A percentile compares a stretch with the other conserved stretches of the same genome.
Evolutionary conservation across 2,888 invertebrate genomes (phyloP).

Genomic region (Lithophane socia): DNA sequence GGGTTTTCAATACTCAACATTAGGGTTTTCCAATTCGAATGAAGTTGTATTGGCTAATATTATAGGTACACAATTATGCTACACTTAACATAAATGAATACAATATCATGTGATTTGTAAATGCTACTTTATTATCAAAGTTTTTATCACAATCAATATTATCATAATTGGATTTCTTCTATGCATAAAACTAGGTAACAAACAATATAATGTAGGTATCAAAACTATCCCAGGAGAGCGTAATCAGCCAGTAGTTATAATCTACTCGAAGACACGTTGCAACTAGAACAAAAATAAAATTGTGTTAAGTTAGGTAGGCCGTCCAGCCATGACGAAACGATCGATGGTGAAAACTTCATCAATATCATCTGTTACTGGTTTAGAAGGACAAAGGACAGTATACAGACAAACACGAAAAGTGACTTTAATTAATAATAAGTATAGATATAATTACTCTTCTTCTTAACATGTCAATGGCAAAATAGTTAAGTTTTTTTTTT

Average conservation of each 20-base stretch:
- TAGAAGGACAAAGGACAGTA: too few relatives aligned
- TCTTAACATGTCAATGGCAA: background rate
- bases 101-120: background rate
- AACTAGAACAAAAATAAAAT: conserved; percentile 31
- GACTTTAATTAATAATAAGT: too few relatives aligned
- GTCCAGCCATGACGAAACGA: too few relatives aligned
- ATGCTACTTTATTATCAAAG: conserved; percentile 26
- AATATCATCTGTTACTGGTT: too few relatives aligned
- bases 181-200: conserved; percentile 30
- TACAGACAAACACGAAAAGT: too few relatives aligned
- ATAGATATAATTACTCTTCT: background rate
- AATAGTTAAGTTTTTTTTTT: background rate
- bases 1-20: background rate
- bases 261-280: conserved; percentile 13
- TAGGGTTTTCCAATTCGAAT: background rate
- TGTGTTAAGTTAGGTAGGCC: background rate
- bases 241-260: background rate
- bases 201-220: conserved; percentile 8
- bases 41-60: too few relatives aligned
- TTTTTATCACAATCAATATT: conserved; percentile 15
- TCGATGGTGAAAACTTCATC: too few relatives aligned
- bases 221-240: background rate
- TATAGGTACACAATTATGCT: too few relatives aligned
- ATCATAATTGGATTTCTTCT: background rate
- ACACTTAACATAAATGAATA: background rate